Percentiles rank a stretch among this genome's conserved stretches.
Conservation (phyloP, 2,888 invertebrate species). For the Helleia helle region DNA sequence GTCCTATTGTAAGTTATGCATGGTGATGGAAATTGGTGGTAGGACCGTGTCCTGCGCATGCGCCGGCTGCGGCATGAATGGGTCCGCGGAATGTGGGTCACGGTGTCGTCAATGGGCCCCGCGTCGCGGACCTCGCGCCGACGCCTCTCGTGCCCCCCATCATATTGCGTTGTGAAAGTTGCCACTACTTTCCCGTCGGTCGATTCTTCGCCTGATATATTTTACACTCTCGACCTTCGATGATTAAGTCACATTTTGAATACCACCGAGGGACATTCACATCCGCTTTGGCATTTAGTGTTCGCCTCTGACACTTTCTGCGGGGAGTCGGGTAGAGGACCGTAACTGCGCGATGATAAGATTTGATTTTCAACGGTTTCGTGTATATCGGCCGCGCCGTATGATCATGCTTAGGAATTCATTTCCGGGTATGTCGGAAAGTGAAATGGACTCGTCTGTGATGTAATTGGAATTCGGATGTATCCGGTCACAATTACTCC, state of each 20-base stretch:
- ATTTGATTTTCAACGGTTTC: slow-evolving; percentile 35
- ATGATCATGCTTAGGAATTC: slow-evolving; percentile 72
- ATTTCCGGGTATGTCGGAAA: slow-evolving; percentile 74
- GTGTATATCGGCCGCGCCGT: slow-evolving; percentile 59
- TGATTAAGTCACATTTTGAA: slow-evolving; percentile 59
- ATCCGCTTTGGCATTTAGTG: slow-evolving; percentile 66
- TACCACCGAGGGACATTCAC: slow-evolving; percentile 50
- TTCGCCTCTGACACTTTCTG: slow-evolving; percentile 51
- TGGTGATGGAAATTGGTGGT: slow-evolving; percentile 59
- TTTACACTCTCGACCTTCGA: slow-evolving; percentile 53
- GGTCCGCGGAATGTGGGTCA: slow-evolving; percentile 68
- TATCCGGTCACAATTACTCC: slow-evolving; percentile 69
- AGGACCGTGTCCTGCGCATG: slow-evolving; percentile 50
- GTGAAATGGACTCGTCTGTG: slow-evolving; percentile 73
- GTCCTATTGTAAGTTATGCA: slow-evolving; percentile 49
- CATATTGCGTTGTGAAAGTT: slow-evolving; percentile 68
- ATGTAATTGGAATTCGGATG: slow-evolving; percentile 74
- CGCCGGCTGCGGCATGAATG: slow-evolving; percentile 65
- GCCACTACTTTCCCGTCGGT: slow-evolving; percentile 70
- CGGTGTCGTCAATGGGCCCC: slow-evolving; percentile 72
- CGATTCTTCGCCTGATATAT: slow-evolving; percentile 37
- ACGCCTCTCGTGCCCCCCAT: slow-evolving; percentile 53
- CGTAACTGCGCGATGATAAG: slow-evolving; percentile 34
- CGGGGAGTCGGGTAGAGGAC: slow-evolving; percentile 28
- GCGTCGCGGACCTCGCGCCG: slow-evolving; percentile 57